These are phyloP conservation scores for Meteorus colon DNA, from an alignment of 2,888 invertebrate species.

Conservation along the genomic window DNA sequence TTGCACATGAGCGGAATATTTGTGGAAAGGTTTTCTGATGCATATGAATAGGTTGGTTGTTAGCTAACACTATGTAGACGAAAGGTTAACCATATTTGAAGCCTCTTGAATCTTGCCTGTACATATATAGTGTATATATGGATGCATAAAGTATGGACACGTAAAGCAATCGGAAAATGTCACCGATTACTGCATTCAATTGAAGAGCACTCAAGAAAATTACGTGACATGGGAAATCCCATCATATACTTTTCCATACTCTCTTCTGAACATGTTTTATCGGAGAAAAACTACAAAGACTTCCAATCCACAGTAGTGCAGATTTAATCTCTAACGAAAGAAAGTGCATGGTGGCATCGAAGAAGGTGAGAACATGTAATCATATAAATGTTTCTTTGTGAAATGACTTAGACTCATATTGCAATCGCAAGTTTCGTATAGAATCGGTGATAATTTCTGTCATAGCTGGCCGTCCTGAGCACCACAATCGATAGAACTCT, in stretches of 20 bases:
- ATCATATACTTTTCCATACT: conserved; percentile 5
- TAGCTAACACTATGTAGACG: conserved; percentile 25
- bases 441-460: conserved; percentile 56
- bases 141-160: neutral
- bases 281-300: neutral
- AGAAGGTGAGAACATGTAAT: neutral
- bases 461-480: conserved; percentile 44
- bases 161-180: conserved; percentile 30
- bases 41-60: neutral
- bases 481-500: conserved; percentile 36
- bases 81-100: neutral
- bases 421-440: conserved; percentile 46
- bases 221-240: conserved; percentile 47
- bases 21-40: neutral
- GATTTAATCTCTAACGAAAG: neutral
- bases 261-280: conserved; percentile 15
- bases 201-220: conserved; percentile 46
- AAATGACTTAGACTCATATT: neutral
- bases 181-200: conserved; percentile 29
- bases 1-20: neutral
- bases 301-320: neutral
- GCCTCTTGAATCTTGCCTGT: neutral
- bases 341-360: no score
- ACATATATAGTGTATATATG: neutral
- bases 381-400: neutral